Evolutionary conservation across 2,797 vertebrate species (phyloP), one percentile per base, ranked within the genome.

Genomic region (Glyptemys insculpta): DNA sequence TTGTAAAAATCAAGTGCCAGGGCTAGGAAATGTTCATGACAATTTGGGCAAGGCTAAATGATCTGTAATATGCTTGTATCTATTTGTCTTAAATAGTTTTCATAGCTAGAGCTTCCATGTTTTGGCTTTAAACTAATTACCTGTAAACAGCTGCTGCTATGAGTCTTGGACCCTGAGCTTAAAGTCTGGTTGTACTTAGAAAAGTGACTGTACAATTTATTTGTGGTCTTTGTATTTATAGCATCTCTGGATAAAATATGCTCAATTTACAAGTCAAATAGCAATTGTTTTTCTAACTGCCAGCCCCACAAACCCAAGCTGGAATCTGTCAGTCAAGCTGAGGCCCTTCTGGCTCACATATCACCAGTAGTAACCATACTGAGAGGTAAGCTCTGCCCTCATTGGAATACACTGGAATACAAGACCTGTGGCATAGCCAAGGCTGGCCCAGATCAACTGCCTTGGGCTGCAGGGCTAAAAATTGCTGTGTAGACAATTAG

Each of bases 31-130:
- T 29, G 83, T 6, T 31, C 78, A 6, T 27, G 34, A 81, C 25
- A 80, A 68, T 47, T 81, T 37, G 47, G 78, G 34, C 1, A 1
- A 23, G 27, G 31, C 57, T 65, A 34, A 44, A 47, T 8, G 37
- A 8, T 25, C 49, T 12, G 37, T 29, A 49, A 27, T 37, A 27
- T 3, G 10, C 9, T 0, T 0, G 12, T 41, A 80, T 81, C 4
- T 79, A 11, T 29, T 79, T 25, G 29, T 34, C 86, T 79, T 23
- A 79, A 79, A 12, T 29, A 16, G 4, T 88, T 62, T 12, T 34
- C 52, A 23, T 23, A 89, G 50, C 53, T 47, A 59, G 62, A 84
- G 82, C 49, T 72, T 31, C 10, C 68, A 12, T 47, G 41, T 21
- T 4, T 84, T 84, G 4, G 34, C 11, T 15, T 0, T 44, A 34